A percentile compares a stretch with the other conserved stretches of the same genome.
Conservation (phyloP, 2,888 invertebrate species). For the Anoplius nigerrimus region DNA sequence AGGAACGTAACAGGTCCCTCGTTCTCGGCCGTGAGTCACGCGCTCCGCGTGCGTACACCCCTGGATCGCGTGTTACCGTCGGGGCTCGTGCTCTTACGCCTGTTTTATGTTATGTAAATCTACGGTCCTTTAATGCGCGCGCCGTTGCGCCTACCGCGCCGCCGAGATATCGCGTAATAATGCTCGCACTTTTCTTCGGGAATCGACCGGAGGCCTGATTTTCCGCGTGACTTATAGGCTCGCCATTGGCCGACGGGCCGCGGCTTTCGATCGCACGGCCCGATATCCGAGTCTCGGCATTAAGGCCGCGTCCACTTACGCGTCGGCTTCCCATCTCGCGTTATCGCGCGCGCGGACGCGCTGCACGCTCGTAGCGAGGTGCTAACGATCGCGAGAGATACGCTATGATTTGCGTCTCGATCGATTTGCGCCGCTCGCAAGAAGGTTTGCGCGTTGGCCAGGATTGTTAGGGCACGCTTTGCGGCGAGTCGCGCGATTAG, state of each 20-base stretch:
- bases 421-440: conserved; percentile 25
- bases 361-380: conserved; percentile 38
- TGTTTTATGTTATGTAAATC: conserved; percentile 59
- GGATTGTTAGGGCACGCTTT: not conserved
- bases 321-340: not conserved
- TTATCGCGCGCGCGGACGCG: conserved; percentile 27
- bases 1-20: too few species aligned
- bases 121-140: conserved; percentile 31
- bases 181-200: conserved; percentile 40
- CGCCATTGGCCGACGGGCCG: conserved; percentile 20
- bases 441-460: too few species aligned
- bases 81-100: conserved; percentile 29
- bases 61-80: too few species aligned
- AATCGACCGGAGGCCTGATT: conserved; percentile 34
- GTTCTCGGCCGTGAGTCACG: too few species aligned
- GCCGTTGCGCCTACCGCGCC: conserved; percentile 20
- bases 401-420: conserved; percentile 48
- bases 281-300: conserved; percentile 38
- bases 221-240: conserved; percentile 47
- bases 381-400: conserved; percentile 27
- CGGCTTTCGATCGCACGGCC: conserved; percentile 36
- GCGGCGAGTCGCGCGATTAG: not conserved
- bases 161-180: conserved; percentile 42
- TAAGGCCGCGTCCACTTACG: conserved; percentile 20
- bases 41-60: too few species aligned